Evolutionary conservation across 2,888 invertebrate genomes (phyloP), one percentile per base, ranked within the genome.

Genomic region (Ophion slaviceki): DNA sequence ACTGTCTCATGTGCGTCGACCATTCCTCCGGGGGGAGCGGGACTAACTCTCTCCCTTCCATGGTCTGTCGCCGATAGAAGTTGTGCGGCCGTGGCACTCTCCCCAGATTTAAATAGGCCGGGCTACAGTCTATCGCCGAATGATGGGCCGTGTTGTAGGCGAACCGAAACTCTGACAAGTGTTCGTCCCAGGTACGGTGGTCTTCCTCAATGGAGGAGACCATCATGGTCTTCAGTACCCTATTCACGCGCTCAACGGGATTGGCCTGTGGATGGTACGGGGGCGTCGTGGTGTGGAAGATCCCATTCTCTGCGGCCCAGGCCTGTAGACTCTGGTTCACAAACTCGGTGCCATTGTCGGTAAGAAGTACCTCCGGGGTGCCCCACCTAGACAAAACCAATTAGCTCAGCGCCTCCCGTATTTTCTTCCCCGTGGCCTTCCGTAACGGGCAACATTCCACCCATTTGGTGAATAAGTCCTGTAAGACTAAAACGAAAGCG

Each of bases 181-280:
- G 83, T 5, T 24, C 61, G 53, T 88, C 86, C 84, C 83, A 88
- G 1, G 68, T 59, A 0, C 81, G 75, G 36, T 88, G 86, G 36
- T 88, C 83, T 0, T 64, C 28, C 0, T 74, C 76, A 0, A 87
- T 4, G 17, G 72, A 87, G 1, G 70, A 20, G 0, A 76, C 24
- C 0, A 89, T 81, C 87, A 90, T 89, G 2, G 82, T 86, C n/a
- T 88, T 87, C 1, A 89, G 45, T 0, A 82, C 32, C 2, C 81
- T 57, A 68, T 85, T 74, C 2, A 82, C 53, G 5, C 78, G 28
- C 32, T 85, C 82, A 1, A 78, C 75, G 5, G 82, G 82, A 20
- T 85, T 85, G 0, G 68, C 61, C 14, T 84, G 84, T 1, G 84
- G 64, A 57, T 80, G 36, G 62, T 84, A 84, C 2, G 72, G 67